These are phyloP conservation scores for Rhabdornis inornatus DNA, from an alignment of 2,113 vertebrate species.

Conservation along the genomic window DNA sequence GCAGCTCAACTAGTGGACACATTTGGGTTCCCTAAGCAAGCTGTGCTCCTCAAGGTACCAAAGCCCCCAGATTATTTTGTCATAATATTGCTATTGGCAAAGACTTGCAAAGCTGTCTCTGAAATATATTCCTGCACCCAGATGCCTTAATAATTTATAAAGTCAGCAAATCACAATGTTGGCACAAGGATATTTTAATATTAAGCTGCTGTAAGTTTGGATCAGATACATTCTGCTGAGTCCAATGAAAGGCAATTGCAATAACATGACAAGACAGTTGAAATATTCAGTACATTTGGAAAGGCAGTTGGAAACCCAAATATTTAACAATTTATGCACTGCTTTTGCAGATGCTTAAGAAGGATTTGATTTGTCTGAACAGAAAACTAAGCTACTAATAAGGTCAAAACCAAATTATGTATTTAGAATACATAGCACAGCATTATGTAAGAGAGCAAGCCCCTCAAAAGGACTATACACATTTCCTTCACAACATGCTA, in stretches of 20 bases:
- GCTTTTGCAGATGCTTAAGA: background rate
- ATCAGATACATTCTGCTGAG: background rate
- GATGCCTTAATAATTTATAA: slow-evolving; percentile 47
- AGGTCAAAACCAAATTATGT: background rate
- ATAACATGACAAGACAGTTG: background rate
- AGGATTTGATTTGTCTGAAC: background rate
- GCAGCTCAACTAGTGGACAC: background rate
- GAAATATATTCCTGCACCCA: background rate
- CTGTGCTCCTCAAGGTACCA: background rate
- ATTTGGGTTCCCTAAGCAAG: background rate
- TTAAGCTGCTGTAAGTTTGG: slow-evolving; percentile 7
- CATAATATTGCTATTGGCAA: background rate
- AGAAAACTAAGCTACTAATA: background rate
- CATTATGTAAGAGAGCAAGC: background rate
- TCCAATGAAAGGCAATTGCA: background rate
- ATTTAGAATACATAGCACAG: background rate
- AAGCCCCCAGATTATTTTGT: background rate
- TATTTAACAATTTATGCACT: slow-evolving; percentile 6
- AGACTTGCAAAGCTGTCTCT: background rate
- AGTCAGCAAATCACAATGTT: background rate
- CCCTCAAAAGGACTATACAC: background rate
- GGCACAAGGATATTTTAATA: slow-evolving; percentile 6
- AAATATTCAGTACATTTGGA: slow-evolving; percentile 36
- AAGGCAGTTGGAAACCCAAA: background rate
- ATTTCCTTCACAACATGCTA: background rate